phyloP scores from a whole-genome alignment of 2,888 invertebrate genomes.

The Creontiades dilutus region DNA sequence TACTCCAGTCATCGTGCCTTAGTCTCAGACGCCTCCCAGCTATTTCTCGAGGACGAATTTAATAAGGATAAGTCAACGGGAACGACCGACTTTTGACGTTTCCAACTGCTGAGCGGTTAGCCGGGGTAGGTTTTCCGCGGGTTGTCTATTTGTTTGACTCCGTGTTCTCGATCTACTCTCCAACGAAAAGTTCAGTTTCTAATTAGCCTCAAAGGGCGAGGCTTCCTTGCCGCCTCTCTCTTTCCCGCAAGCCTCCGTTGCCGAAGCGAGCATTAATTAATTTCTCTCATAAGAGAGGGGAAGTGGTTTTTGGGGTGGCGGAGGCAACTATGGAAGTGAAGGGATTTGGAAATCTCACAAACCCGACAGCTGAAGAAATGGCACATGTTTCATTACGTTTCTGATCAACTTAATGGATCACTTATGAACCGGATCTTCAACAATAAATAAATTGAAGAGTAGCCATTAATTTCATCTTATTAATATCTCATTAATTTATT shows the following conservation, averaged over 20 bases:
- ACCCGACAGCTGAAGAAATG: not conserved
- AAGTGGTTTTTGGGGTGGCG: not conserved
- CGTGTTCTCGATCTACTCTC: constrained; percentile 28
- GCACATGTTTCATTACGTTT: not conserved
- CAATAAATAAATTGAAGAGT: too few relatives aligned
- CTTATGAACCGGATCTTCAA: too few relatives aligned
- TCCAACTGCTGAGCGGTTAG: not conserved
- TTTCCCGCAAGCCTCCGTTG: not conserved
- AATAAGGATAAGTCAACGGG: constrained; percentile 45
- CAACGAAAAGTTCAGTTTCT: constrained; percentile 51
- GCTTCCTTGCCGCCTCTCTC: not conserved
- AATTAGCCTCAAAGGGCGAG: constrained; percentile 44
- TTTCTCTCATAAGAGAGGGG: constrained; percentile 44
- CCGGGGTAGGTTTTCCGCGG: constrained; percentile 10
- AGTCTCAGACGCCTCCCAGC: not conserved
- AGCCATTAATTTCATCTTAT: too few relatives aligned
- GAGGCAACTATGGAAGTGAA: not conserved
- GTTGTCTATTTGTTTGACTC: constrained; percentile 32
- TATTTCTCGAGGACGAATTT: constrained; percentile 31
- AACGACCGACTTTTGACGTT: not conserved
- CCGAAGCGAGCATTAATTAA: constrained; percentile 54
- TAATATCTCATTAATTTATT: too few relatives aligned
- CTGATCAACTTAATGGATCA: too few relatives aligned
- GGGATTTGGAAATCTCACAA: not conserved
- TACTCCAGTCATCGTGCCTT: not conserved